Evolutionary conservation across 2,113 vertebrate genomes (phyloP).

Genomic region (Mobula hypostoma): DNA sequence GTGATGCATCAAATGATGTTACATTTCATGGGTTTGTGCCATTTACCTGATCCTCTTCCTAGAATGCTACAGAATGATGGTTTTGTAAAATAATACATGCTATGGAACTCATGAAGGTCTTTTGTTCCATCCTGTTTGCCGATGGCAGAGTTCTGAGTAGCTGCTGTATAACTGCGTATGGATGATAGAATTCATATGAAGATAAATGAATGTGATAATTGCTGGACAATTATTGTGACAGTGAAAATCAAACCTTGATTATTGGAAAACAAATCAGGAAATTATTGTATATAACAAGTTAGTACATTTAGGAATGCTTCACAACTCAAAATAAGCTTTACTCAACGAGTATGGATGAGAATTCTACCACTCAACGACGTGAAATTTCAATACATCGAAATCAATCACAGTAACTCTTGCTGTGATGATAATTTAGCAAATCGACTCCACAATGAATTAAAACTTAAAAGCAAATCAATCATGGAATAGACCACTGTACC

Average conservation of each 20-base stretch:
- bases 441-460: constrained; percentile 12
- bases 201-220: constrained; percentile 13
- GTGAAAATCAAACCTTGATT: constrained; percentile 23
- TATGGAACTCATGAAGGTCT: not conserved
- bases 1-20: not conserved
- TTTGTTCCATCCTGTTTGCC: constrained; percentile 3
- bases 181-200: not conserved
- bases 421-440: not conserved
- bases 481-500: not conserved
- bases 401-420: constrained; percentile 3
- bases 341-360: not conserved
- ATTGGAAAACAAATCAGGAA: constrained; percentile 4
- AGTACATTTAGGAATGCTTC: constrained; percentile 16
- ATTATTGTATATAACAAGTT: constrained; percentile 9
- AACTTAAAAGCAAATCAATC: constrained; percentile 15
- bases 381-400: constrained; percentile 9
- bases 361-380: not conserved
- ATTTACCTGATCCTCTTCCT: not conserved
- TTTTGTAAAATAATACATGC: not conserved
- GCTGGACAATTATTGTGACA: not conserved
- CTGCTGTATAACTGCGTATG: not conserved
- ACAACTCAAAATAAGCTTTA: not conserved
- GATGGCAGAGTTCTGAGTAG: not conserved
- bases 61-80: not conserved
- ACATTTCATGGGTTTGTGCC: not conserved